phyloP scores from a whole-genome alignment of 2,113 vertebrate genomes.

The Phalacrocorax pelagicus region DNA sequence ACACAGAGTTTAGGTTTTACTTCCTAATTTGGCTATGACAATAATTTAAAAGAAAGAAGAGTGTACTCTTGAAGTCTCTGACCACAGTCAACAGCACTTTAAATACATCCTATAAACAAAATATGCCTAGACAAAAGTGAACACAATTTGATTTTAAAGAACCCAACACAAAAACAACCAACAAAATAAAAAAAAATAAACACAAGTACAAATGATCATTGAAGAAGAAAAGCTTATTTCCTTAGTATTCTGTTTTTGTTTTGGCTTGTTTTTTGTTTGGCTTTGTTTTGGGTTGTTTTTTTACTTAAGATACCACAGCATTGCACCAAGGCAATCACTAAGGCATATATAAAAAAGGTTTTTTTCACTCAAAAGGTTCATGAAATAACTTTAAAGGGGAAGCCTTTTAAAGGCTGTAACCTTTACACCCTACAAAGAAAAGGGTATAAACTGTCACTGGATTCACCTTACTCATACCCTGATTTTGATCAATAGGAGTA shows the following conservation, averaged over 20 bases:
- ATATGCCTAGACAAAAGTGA: neutral
- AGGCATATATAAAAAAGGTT: neutral
- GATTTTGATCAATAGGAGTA: neutral
- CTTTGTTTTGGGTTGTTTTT: neutral
- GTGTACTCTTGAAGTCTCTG: neutral
- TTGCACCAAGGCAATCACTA: neutral
- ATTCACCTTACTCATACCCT: neutral
- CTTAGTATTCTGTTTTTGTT: neutral
- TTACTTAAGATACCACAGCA: neutral
- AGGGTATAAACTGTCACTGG: neutral
- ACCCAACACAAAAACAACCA: neutral
- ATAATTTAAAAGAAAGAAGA: neutral
- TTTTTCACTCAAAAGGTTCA: neutral
- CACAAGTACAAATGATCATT: neutral
- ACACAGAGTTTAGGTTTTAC: neutral
- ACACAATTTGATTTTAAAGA: neutral
- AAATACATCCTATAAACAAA: neutral
- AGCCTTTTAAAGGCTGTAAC: neutral
- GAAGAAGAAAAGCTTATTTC: neutral
- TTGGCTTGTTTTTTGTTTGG: neutral
- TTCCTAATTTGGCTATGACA: neutral
- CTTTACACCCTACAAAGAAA: neutral
- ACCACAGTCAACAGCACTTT: neutral
- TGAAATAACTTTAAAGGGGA: neutral
- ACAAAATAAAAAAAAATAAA: neutral